Conservation (phyloP, 1,140 invertebrate genomes). For the Drosophila ambigua region DNA sequence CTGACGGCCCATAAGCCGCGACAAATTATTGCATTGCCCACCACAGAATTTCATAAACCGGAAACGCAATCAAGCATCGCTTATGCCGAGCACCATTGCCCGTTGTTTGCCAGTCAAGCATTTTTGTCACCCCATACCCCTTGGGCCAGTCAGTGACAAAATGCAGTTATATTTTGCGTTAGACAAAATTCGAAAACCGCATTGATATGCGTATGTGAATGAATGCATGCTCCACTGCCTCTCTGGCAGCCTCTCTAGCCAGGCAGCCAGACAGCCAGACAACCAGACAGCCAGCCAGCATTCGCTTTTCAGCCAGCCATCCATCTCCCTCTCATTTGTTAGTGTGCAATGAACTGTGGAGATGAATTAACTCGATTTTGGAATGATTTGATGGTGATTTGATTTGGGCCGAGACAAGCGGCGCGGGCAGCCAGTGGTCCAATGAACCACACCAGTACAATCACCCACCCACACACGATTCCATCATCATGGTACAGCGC, state of each 20-base stretch:
- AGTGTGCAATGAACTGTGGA: slow-evolving; percentile 69
- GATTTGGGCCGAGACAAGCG: slow-evolving; percentile 60
- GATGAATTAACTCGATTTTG: slow-evolving; percentile 75
- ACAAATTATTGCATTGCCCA: slow-evolving; percentile 77
- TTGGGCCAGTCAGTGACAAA: slow-evolving; percentile 52
- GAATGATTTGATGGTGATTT: slow-evolving; percentile 77
- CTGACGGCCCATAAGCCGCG: slow-evolving; percentile 58
- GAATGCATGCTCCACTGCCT: slow-evolving; percentile 30
- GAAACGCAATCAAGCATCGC: slow-evolving; percentile 78
- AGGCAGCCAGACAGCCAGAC: no score
- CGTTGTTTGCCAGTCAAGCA: slow-evolving; percentile 59
- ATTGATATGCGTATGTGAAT: slow-evolving; percentile 45
- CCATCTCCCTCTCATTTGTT: slow-evolving; percentile 51
- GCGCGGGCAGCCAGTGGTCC: slow-evolving; percentile 24
- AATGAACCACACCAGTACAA: slow-evolving; percentile 12
- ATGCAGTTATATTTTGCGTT: slow-evolving; percentile 63
- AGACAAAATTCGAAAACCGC: slow-evolving; percentile 58
- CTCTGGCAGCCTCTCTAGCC: slow-evolving; percentile 7
- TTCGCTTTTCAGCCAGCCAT: no score
- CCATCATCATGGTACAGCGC: no score
- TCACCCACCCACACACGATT: background rate
- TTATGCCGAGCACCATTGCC: slow-evolving; percentile 41
- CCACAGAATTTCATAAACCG: slow-evolving; percentile 80
- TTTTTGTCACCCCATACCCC: slow-evolving; percentile 30
- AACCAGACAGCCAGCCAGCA: no score